Base-by-base conservation (phyloP, 1,140 invertebrate genomes). In the Psix sp. region DNA sequence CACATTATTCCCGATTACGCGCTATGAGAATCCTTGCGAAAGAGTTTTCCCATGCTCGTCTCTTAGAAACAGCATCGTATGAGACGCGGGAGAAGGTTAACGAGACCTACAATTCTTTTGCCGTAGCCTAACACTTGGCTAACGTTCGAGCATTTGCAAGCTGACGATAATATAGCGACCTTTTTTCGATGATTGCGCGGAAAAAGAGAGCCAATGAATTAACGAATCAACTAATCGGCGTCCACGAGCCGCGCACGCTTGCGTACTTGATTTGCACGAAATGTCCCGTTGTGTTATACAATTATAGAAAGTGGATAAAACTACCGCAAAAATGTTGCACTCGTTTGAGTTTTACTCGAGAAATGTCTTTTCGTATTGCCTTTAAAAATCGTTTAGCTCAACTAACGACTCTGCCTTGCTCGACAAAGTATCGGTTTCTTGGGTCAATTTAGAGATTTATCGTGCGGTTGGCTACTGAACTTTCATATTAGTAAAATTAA, bases 1-100 rank as follows among this genome's bases (percentile, higher is more conserved):
- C 26, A 60, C 35, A 62, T 51, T 63, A 54, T 56, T 56, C 24
- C 39, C 56, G 31, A 51, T 70, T 62, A 54, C 26, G 45, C 56
- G 45, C 56, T 78, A 70, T 81, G 80, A 81, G 80, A 80, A 80
- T 76, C 36, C 16, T 76, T 60, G 68, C 59, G 78, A 79, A 76
- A 80, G 71, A 49, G 52, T 71, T 81, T 81, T 81, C 78, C 78
- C 77, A 81, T 76, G 73, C 73, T 72, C 62, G 63, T 62, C 51
- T 45, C 39, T 49, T 40, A 57, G 26, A 35, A 10, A 54, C 17
- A 52, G 70, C 46, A 18, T 74, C 56, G 62, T 74, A 60, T 48
- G 56, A 60, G 48, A 59, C 46, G 31, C 29, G 54, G 43, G 57
- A 62, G 77, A 81, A 80, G 77, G 77, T 81, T 77, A 79, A 72